These are phyloP conservation scores for Scophthalmus maximus DNA, from an alignment of 2,113 vertebrate genomes.

Conservation along the genomic window DNA sequence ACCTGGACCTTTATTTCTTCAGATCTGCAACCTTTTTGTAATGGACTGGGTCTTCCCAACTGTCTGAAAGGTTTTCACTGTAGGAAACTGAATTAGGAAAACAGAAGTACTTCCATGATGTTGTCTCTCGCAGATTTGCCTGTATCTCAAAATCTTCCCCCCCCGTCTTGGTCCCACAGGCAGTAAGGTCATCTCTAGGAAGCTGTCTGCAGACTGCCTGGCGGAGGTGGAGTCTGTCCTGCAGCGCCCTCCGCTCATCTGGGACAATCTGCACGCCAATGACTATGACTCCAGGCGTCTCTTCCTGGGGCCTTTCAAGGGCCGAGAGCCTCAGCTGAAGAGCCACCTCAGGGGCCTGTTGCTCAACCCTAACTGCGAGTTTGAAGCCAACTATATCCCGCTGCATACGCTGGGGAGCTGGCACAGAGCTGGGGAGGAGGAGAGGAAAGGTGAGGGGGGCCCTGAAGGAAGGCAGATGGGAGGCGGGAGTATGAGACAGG, in stretches of 20 bases:
- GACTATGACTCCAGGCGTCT: conserved; percentile 90
- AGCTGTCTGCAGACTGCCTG: conserved; percentile 81
- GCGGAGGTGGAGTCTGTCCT: conserved; percentile 86
- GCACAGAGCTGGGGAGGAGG: conserved; percentile 76
- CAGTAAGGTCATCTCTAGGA: conserved; percentile 87
- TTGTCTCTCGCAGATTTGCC: background rate
- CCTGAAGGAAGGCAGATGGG: background rate
- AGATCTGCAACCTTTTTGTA: too few species aligned
- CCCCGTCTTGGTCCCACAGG: conserved; percentile 68
- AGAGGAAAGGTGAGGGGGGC: conserved; percentile 69
- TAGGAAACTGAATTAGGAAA: background rate
- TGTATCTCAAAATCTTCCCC: background rate
- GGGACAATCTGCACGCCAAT: conserved; percentile 91
- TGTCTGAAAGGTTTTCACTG: too few species aligned
- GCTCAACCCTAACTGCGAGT: conserved; percentile 91
- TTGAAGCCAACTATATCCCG: conserved; percentile 91
- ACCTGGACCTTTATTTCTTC: too few species aligned
- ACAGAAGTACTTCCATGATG: background rate
- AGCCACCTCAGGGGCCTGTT: conserved; percentile 83
- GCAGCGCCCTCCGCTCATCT: conserved; percentile 82
- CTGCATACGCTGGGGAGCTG: conserved; percentile 87
- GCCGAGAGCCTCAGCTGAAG: conserved; percentile 81
- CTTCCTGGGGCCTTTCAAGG: conserved; percentile 90
- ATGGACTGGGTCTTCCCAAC: too few species aligned
- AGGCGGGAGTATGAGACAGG: conserved; percentile 19